These are phyloP conservation scores for Oreocharis arfaki DNA, from an alignment of 2,113 vertebrate genomes.

Conservation along the genomic window DNA sequence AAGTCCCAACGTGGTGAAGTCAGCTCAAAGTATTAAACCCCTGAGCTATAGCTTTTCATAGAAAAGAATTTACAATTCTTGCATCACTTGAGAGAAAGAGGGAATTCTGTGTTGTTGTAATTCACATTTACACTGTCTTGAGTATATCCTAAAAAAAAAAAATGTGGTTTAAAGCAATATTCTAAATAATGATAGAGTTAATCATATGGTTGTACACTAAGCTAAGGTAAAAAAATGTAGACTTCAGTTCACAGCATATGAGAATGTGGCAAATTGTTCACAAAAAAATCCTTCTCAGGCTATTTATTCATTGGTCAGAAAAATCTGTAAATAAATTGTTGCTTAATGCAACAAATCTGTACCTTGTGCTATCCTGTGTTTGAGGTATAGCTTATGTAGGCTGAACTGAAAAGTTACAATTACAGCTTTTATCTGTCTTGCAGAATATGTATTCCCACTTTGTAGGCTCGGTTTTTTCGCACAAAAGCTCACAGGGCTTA, in stretches of 20 bases:
- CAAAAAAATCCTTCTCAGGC: not conserved
- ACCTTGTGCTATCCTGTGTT: not conserved
- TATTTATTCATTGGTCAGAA: not conserved
- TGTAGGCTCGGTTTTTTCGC: not conserved
- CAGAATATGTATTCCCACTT: not conserved
- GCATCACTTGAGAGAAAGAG: not conserved
- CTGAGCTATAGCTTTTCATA: not conserved
- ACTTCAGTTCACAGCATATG: not conserved
- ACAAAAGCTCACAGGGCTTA: not conserved
- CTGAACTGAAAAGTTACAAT: not conserved
- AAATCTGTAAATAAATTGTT: not conserved
- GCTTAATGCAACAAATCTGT: not conserved
- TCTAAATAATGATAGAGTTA: not conserved
- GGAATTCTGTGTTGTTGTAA: not conserved
- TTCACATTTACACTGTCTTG: not conserved
- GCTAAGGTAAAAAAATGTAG: not conserved
- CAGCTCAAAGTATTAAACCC: not conserved
- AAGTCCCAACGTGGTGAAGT: not conserved
- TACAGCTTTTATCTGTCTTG: not conserved
- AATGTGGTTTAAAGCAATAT: not conserved
- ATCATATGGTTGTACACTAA: not conserved
- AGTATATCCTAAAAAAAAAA: not conserved
- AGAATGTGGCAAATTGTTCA: not conserved
- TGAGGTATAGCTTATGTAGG: not conserved
- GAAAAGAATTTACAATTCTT: not conserved